These are phyloP conservation scores for Drosophila equinoxialis DNA, from an alignment of 1,140 invertebrate genomes.

Conservation along the genomic window DNA sequence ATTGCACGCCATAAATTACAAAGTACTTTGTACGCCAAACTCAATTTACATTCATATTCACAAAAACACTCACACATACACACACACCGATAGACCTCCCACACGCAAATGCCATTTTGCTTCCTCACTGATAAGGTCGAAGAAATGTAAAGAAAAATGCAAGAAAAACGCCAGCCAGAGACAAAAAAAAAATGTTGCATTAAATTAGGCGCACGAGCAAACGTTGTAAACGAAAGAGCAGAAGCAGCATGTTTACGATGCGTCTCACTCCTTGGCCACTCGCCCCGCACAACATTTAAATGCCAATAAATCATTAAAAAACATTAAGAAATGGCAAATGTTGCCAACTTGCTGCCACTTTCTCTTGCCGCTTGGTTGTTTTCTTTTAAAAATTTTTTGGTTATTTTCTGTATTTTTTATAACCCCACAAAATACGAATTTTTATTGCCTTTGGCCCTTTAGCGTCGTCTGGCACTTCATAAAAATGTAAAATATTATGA, in stretches of 20 bases:
- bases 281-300: conserved; percentile 63
- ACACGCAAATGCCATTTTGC: conserved; percentile 42
- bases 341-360: conserved; percentile 34
- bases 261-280: conserved; percentile 42
- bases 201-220: conserved; percentile 69
- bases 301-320: conserved; percentile 79
- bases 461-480: conserved; percentile 72
- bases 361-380: conserved; percentile 36
- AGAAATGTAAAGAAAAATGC: conserved; percentile 27
- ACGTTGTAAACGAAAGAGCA: conserved; percentile 14
- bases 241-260: conserved; percentile 63
- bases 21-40: conserved; percentile 79
- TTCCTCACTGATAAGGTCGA: conserved; percentile 57
- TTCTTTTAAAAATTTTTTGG: neutral
- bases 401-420: conserved; percentile 54
- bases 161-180: conserved; percentile 17
- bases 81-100: neutral
- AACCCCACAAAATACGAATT: conserved; percentile 77
- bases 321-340: conserved; percentile 58
- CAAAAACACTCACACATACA: conserved; percentile 33
- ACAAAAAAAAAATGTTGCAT: conserved; percentile 70
- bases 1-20: conserved; percentile 81
- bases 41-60: conserved; percentile 77
- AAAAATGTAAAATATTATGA: conserved; percentile 82
- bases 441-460: conserved; percentile 66